Base-by-base conservation (phyloP, 2,888 invertebrate genomes). In the Megaustenia siamemsis region DNA sequence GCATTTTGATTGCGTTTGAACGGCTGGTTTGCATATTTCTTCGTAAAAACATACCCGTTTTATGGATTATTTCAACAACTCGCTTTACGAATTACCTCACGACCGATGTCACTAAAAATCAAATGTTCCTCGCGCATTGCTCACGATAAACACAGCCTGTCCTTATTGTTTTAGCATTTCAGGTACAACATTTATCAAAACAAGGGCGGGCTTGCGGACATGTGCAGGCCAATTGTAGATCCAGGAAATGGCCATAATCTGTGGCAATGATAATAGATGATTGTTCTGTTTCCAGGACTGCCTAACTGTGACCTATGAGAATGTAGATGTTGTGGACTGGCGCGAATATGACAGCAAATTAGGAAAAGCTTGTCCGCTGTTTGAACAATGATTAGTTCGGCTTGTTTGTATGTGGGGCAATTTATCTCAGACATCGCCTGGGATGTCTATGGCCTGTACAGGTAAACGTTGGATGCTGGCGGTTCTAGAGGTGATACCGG, bases 101-200 rank as follows among this genome's bases (percentile, higher is more conserved):
- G 77, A 77, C 76, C 56, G 83, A 76, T 83, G 69, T 77, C 82
- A 77, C 77, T 68, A 77, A 77, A 82, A 49, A 76, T 38, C 76
- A 76, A 83, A 68, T 66, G 77, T 49, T 43, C 83, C 49, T 53
- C 38, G 53, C 24, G 28, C 83, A 49, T 4, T 6, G 69, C 78
- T 35, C 40, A 56, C 83, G 49, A 56, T 83, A 83, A 83, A 83
- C 83, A 77, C 40, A 76, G 83, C 56, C 77, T 45, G 40, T 53
- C 24, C 21, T 60, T 83, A 83, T 83, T 83, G 83, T 83, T 83
- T 78, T 83, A 78, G 78, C 83, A 83, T 83, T 73, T 83, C 83
- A 71, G 53, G 66, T 56, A 35, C 68, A 53, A 43, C 40, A 78
- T 83, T 76, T 78, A 78, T 60, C 53, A 83, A 83, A 83, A 83